phyloP scores from a whole-genome alignment of 2,113 vertebrate genomes.

The Burhinus oedicnemus region DNA sequence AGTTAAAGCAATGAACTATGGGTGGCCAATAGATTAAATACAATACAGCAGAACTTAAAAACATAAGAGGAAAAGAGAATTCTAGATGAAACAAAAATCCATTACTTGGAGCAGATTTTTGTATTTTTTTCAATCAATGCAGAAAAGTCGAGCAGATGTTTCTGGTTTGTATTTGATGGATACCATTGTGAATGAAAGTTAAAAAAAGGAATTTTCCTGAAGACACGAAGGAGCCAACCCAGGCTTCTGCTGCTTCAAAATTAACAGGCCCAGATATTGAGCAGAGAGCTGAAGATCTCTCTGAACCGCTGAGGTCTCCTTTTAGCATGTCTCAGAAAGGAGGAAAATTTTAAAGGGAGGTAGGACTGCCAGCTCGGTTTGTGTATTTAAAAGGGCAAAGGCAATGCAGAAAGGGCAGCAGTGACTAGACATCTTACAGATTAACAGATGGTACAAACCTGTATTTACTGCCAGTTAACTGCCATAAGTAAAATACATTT shows the following conservation, averaged over 20 bases:
- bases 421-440: not conserved
- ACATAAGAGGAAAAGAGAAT: not conserved
- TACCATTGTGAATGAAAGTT: not conserved
- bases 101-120: not conserved
- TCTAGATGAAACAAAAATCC: not conserved
- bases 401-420: not conserved
- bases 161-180: not conserved
- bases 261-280: not conserved
- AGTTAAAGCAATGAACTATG: not conserved
- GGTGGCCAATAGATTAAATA: not conserved
- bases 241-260: not conserved
- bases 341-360: not conserved
- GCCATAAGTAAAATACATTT: not conserved
- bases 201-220: not conserved
- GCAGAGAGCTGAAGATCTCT: not conserved
- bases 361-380: not conserved
- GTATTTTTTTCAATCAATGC: not conserved
- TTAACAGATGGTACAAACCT: not conserved
- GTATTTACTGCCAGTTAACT: not conserved
- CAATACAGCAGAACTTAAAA: not conserved
- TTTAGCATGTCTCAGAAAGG: not conserved
- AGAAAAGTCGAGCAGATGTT: not conserved
- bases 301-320: not conserved
- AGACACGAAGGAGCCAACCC: not conserved
- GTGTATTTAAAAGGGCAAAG: slow-evolving; percentile 22